Evolutionary conservation across 2,888 invertebrate genomes (phyloP), one percentile per base, ranked within the genome.

Genomic region (Elgonia sp.): DNA sequence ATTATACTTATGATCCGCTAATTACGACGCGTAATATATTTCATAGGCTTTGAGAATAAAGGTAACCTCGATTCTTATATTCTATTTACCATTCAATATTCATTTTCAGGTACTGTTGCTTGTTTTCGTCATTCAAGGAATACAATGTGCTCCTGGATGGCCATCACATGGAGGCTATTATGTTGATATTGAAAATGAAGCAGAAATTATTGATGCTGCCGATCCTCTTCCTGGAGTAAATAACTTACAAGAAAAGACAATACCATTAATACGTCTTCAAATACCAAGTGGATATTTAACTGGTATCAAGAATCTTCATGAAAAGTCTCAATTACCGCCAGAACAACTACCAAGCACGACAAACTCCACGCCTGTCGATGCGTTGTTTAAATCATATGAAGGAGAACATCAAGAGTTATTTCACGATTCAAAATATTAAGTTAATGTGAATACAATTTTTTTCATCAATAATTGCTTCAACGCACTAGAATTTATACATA

Each of bases 231-330:
- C 91, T 0, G 93, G 93, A 21, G 90, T 89, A 16, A 84, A 72
- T 14, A 94, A 94, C 75, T 89, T 93, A 5, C 69, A 87, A 4
- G 93, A 93, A 62, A 93, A 93, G 76, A 89, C 89, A 0, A 76
- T 93, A 10, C 93, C 93, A 1, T 60, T 93, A 18, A 89, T 91
- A 21, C 90, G 92, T 0, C 76, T 93, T 16, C 81, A 89, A 37
- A 81, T 73, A 69, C 90, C 90, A 0, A 18, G 53, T 21, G 55
- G 72, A 14, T 82, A 84, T 53, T 21, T 82, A 50, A 70, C 88
- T 76, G 63, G 91, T 10, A 46, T 85, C 7, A 79, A 87, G 29
- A 92, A 92, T 86, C 72, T 91, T 20, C 88, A 80, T 7, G 92
- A 93, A 72, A 91, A 89, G n/a, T 39, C 86, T 7, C 91, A 91